phyloP scores from a whole-genome alignment of 2,888 invertebrate species.

The Orgyia antiqua region DNA sequence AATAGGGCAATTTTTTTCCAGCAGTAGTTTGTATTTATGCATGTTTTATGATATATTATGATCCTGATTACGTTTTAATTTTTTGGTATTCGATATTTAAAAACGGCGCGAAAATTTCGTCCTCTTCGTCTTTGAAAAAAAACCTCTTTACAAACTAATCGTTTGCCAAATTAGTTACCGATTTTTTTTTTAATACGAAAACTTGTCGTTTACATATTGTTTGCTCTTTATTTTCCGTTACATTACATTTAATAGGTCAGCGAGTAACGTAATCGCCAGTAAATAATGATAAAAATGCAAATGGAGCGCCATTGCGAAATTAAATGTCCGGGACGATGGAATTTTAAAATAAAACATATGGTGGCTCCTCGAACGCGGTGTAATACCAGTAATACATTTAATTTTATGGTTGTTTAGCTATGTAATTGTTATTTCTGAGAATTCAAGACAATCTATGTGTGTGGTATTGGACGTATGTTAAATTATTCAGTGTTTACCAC shows the following conservation, averaged over 20 bases:
- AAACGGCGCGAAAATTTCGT: too few species aligned
- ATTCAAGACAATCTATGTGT: slow-evolving; percentile 16
- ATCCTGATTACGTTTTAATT: too few species aligned
- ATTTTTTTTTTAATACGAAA: too few species aligned
- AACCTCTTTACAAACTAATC: too few species aligned
- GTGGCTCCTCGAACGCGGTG: slow-evolving; percentile 19
- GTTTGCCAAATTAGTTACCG: too few species aligned
- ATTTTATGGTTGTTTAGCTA: slow-evolving; percentile 32
- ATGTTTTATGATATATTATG: too few species aligned
- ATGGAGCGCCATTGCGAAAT: slow-evolving; percentile 8
- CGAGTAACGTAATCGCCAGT: slow-evolving; percentile 5
- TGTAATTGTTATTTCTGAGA: slow-evolving; percentile 33
- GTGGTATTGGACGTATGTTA: slow-evolving; percentile 3
- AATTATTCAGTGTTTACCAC: slow-evolving; percentile 9
- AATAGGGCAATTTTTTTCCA: too few species aligned
- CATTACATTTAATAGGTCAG: slow-evolving; percentile 5
- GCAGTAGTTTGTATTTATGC: too few species aligned
- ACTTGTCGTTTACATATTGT: not conserved
- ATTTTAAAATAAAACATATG: slow-evolving; percentile 22
- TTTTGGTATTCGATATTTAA: too few species aligned
- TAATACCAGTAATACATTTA: slow-evolving; percentile 16
- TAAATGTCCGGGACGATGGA: slow-evolving; percentile 6
- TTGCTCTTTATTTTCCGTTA: slow-evolving; percentile 3
- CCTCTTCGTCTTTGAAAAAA: too few species aligned
- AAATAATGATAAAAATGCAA: slow-evolving; percentile 13